A percentile compares a stretch with the other conserved stretches of the same genome.
Conservation (phyloP, 2,888 invertebrate genomes). For the Dendrolimus pini region DNA sequence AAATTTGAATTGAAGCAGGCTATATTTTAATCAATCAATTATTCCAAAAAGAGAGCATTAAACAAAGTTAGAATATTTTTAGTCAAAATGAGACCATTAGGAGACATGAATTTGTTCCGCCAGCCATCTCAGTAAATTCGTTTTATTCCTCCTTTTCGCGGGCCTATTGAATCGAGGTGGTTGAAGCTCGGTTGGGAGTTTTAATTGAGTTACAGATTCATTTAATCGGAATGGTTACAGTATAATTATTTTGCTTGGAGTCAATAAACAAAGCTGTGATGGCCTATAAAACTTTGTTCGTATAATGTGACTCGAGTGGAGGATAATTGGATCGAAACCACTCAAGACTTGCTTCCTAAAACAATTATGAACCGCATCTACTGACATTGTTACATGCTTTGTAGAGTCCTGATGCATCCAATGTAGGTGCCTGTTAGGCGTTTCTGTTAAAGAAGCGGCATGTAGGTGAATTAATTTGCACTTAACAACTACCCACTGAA, state of each 20-base stretch:
- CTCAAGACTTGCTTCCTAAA: slow-evolving; percentile 30
- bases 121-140: slow-evolving; percentile 12
- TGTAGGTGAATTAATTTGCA: slow-evolving; percentile 18
- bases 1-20: no score
- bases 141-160: slow-evolving; percentile 11
- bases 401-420: slow-evolving; percentile 30
- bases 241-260: slow-evolving; percentile 18
- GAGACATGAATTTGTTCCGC: not conserved
- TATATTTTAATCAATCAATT: not conserved
- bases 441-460: slow-evolving; percentile 3
- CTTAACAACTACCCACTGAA: slow-evolving; percentile 2
- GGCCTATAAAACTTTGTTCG: slow-evolving; percentile 18
- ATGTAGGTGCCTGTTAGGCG: not conserved
- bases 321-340: slow-evolving; percentile 32
- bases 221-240: slow-evolving; percentile 14
- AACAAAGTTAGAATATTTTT: not conserved
- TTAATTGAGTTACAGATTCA: slow-evolving; percentile 16
- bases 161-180: not conserved
- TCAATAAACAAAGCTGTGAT: slow-evolving; percentile 20
- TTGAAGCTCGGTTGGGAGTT: slow-evolving; percentile 6
- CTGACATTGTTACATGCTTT: slow-evolving; percentile 39
- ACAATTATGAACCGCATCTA: slow-evolving; percentile 41
- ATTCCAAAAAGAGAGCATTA: not conserved
- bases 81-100: not conserved
- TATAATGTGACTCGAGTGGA: slow-evolving; percentile 17